Percentiles rank a stretch among this genome's conserved stretches.
phyloP scores from a whole-genome alignment of 2,888 invertebrate species.

The Machimus atricapillus region DNA sequence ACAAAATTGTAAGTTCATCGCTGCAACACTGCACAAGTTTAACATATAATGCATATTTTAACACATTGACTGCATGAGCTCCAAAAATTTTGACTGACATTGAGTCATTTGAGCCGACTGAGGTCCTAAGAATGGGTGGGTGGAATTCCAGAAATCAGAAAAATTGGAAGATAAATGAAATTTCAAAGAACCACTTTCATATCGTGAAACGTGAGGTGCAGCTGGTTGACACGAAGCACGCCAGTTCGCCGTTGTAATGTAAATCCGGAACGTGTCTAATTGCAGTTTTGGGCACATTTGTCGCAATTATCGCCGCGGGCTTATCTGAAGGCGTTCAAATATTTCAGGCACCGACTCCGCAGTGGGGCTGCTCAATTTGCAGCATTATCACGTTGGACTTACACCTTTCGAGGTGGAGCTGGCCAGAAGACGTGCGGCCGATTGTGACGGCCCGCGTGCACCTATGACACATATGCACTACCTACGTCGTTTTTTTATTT shows the following conservation, averaged over 20 bases:
- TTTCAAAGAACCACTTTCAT: not conserved
- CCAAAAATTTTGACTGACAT: no score
- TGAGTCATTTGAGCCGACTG: not conserved
- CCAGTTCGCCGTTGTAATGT: not conserved
- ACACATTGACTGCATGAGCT: no score
- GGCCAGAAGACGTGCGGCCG: not conserved
- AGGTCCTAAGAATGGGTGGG: not conserved
- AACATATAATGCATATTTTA: no score
- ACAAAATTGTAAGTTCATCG: no score
- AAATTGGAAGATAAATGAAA: not conserved
- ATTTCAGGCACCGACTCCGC: not conserved
- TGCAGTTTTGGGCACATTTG: not conserved
- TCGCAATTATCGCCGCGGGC: not conserved
- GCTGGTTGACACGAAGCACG: not conserved
- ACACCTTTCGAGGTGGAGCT: not conserved
- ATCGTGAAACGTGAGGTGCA: not conserved
- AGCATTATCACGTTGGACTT: slow-evolving; percentile 19
- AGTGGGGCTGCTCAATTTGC: not conserved
- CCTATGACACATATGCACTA: not conserved
- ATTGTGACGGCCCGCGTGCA: not conserved
- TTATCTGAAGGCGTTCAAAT: slow-evolving; percentile 23
- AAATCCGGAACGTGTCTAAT: slow-evolving; percentile 17
- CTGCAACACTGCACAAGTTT: no score
- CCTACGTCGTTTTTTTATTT: not conserved
- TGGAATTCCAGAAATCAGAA: not conserved